phyloP scores from a whole-genome alignment of 2,888 invertebrate genomes.

The Melanostoma scalare region DNA sequence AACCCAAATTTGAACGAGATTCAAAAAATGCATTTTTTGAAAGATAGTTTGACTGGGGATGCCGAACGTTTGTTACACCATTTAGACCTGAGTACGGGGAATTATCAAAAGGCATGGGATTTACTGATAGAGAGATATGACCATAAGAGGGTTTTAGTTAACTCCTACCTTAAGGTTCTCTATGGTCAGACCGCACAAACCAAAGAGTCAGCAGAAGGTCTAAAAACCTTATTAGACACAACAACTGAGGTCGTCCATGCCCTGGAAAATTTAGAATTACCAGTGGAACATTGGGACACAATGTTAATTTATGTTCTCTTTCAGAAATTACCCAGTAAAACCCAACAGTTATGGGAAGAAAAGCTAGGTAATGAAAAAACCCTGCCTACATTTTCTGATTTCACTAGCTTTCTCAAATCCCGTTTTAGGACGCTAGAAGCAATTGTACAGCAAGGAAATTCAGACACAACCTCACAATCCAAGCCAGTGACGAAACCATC shows the following conservation, averaged over 20 bases:
- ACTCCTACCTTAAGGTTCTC: neutral
- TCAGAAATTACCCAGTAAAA: neutral
- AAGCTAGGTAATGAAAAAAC: neutral
- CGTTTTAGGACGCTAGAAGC: conserved; percentile 3
- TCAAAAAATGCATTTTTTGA: conserved; percentile 6
- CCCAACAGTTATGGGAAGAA: conserved; percentile 16
- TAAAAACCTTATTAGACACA: conserved; percentile 6
- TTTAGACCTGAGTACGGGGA: neutral
- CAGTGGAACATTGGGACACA: neutral
- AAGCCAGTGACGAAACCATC: neutral
- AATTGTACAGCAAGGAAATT: neutral
- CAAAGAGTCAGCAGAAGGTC: conserved; percentile 3
- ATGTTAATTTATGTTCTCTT: neutral
- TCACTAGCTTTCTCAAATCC: conserved; percentile 6
- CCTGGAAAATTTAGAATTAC: conserved; percentile 5
- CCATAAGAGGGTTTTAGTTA: conserved; percentile 1
- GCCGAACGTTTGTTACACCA: conserved; percentile 1
- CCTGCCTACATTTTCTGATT: conserved; percentile 1
- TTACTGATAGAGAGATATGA: neutral
- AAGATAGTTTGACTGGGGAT: conserved; percentile 3
- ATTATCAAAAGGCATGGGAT: neutral
- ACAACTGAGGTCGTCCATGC: conserved; percentile 6
- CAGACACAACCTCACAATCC: neutral
- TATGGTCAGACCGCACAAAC: neutral
- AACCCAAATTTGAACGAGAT: neutral